Conservation (phyloP, 2,888 invertebrate genomes). For the Serrognathus titanus region DNA sequence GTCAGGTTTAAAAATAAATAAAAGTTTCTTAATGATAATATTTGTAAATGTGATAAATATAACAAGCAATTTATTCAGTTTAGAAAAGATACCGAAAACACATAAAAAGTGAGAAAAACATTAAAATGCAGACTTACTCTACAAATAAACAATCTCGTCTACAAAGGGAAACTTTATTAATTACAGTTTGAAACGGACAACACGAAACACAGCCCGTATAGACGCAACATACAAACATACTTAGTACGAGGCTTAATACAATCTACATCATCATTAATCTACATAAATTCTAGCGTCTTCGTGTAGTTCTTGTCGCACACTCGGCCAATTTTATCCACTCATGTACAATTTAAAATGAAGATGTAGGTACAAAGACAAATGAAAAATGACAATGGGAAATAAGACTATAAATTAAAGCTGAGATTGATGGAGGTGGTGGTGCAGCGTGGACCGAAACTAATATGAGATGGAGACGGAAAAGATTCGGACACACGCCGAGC, state of each 20-base stretch:
- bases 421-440: constrained; percentile 41
- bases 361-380: constrained; percentile 35
- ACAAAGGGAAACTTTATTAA: constrained; percentile 22
- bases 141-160: constrained; percentile 11
- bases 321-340: constrained; percentile 31
- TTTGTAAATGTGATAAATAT: no score
- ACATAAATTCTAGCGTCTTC: constrained; percentile 32
- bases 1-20: no score
- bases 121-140: no score
- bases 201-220: constrained; percentile 27
- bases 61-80: no score
- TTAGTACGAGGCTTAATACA: constrained; percentile 30
- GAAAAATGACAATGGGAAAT: constrained; percentile 43
- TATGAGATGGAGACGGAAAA: constrained; percentile 24
- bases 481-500: constrained; percentile 24
- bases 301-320: constrained; percentile 28
- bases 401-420: constrained; percentile 43
- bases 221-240: constrained; percentile 33
- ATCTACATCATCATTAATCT: constrained; percentile 31
- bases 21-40: no score
- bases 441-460: constrained; percentile 40
- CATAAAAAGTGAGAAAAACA: no score
- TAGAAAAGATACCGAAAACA: no score
- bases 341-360: constrained; percentile 35
- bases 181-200: constrained; percentile 27